These are phyloP conservation scores for Drosophila falleni DNA, from an alignment of 2,888 invertebrate species.

Conservation along the genomic window DNA sequence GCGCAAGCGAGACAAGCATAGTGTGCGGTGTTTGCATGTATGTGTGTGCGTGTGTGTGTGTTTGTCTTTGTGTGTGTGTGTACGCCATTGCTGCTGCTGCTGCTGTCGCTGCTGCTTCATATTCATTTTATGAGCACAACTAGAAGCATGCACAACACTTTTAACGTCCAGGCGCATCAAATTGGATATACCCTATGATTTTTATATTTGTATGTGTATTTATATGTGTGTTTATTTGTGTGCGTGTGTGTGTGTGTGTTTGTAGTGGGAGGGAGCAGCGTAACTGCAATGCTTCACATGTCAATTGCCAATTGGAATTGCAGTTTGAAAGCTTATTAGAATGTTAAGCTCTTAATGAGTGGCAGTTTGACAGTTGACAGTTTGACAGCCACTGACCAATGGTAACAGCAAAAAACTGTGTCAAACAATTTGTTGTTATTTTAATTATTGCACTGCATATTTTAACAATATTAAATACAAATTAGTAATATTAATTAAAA, in stretches of 20 bases:
- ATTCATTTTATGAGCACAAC: slow-evolving; percentile 52
- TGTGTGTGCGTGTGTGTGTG: not conserved
- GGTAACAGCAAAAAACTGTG: slow-evolving; percentile 3
- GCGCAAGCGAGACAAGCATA: slow-evolving; percentile 64
- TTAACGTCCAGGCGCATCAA: not conserved
- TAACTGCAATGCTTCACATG: not conserved
- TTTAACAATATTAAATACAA: slow-evolving; percentile 22
- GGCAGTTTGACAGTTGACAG: not conserved
- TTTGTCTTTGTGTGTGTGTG: slow-evolving; percentile 15
- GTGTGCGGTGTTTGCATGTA: slow-evolving; percentile 3
- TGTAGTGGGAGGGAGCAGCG: slow-evolving; percentile 1
- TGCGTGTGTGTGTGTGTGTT: not conserved
- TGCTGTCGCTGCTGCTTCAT: slow-evolving; percentile 24
- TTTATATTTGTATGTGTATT: not conserved
- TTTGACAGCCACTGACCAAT: not conserved
- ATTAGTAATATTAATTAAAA: slow-evolving; percentile 37
- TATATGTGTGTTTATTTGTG: no score
- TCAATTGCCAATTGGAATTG: slow-evolving; percentile 6
- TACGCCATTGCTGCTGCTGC: slow-evolving; percentile 42
- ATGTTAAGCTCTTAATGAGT: not conserved
- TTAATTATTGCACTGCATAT: slow-evolving; percentile 29
- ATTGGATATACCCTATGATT: slow-evolving; percentile 15
- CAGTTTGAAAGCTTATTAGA: not conserved
- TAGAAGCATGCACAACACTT: slow-evolving; percentile 45
- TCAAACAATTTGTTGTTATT: not conserved